Percentiles rank a stretch among this genome's conserved stretches.
These are phyloP conservation scores for Phoenicopterus ruber DNA, from an alignment of 2,113 vertebrate species.

Conservation along the genomic window DNA sequence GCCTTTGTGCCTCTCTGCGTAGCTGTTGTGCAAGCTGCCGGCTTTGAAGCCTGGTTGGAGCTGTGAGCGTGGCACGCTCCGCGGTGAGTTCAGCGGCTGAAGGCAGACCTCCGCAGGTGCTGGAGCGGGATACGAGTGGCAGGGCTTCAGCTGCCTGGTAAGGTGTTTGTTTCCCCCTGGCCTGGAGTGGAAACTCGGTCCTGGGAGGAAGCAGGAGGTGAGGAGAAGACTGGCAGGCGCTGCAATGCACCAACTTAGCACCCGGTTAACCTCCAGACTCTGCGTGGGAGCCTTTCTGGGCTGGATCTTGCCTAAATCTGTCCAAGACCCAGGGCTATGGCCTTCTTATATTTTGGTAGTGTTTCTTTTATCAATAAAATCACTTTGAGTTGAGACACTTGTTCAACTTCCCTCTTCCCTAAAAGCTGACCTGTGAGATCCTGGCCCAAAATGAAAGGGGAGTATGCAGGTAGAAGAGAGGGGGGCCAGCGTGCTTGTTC, in stretches of 20 bases:
- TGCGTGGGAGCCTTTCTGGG: neutral
- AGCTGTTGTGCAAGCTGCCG: neutral
- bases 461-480: neutral
- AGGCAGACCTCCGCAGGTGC: neutral
- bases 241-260: neutral
- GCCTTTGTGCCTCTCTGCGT: neutral
- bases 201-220: neutral
- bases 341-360: neutral
- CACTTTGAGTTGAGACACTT: neutral
- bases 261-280: neutral
- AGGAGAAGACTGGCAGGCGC: neutral
- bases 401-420: neutral
- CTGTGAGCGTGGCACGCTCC: fast-evolving
- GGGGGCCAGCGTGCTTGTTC: neutral
- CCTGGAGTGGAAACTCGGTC: neutral
- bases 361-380: neutral
- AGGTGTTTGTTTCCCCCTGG: neutral
- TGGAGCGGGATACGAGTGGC: neutral
- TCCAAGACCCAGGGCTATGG: neutral
- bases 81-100: neutral
- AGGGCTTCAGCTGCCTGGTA: neutral
- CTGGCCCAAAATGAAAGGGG: neutral
- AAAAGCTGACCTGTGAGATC: neutral
- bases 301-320: neutral
- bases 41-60: neutral